Conservation (phyloP, 2,113 vertebrate genomes). For the Bambusicola thoracicus region DNA sequence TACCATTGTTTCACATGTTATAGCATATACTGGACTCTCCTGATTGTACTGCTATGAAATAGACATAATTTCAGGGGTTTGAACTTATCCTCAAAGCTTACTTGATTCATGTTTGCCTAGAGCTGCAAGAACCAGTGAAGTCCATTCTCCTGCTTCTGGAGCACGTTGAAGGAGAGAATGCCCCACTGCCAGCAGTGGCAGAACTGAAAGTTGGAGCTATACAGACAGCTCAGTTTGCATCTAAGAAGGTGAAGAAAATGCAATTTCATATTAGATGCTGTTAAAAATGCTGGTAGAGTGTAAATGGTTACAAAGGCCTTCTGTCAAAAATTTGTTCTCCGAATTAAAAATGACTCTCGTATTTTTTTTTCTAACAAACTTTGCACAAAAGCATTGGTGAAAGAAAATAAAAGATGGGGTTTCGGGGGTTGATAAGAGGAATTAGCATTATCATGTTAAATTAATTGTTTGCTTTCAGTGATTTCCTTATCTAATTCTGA, state of each 20-base stretch:
- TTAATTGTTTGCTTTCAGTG: no score
- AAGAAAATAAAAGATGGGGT: neutral
- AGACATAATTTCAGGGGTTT: neutral
- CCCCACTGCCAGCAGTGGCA: constrained; percentile 73
- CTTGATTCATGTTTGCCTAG: neutral
- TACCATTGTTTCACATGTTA: neutral
- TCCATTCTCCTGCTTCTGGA: constrained; percentile 84
- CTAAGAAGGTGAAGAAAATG: constrained; percentile 82
- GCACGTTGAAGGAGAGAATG: constrained; percentile 48
- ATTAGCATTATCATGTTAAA: neutral
- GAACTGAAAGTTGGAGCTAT: constrained; percentile 88
- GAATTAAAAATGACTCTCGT: neutral
- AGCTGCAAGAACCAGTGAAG: constrained; percentile 45
- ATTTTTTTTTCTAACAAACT: neutral
- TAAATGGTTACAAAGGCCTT: neutral
- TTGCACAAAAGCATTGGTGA: neutral
- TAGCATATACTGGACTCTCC: neutral
- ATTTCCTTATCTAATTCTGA: neutral
- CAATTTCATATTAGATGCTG: neutral
- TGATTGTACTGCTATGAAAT: neutral
- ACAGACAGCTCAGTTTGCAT: constrained; percentile 51
- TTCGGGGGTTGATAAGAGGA: neutral
- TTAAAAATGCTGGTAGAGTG: neutral
- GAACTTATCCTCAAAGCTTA: neutral
- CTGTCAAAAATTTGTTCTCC: neutral